Conservation (phyloP, 2,113 vertebrate genomes). For the Zapornia atra region DNA sequence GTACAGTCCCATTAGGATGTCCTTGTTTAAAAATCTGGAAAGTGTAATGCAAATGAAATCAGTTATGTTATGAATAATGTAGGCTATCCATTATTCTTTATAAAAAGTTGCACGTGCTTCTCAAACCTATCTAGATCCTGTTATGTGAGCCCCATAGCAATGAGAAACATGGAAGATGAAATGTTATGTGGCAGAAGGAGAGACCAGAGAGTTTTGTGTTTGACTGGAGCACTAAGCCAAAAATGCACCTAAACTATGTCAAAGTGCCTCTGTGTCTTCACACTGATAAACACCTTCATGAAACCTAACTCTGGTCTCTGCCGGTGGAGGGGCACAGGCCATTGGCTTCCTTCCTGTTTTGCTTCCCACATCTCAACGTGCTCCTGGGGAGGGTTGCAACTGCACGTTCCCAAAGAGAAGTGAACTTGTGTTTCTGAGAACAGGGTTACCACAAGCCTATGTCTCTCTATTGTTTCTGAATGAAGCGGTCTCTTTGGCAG, state of each 20-base stretch:
- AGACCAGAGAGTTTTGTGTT: not conserved
- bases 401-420: not conserved
- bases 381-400: not conserved
- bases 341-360: not conserved
- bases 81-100: constrained; percentile 47
- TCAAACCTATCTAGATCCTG: constrained; percentile 1
- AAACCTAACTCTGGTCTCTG: not conserved
- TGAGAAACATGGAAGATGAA: not conserved
- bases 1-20: constrained; percentile 33
- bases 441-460: not conserved
- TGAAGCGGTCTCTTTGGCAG: not conserved
- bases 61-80: constrained; percentile 62
- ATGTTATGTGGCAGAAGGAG: not conserved
- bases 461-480: not conserved
- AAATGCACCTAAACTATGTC: not conserved
- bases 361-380: not conserved
- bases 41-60: constrained; percentile 62
- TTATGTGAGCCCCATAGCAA: constrained; percentile 4
- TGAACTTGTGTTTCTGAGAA: not conserved
- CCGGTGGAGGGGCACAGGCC: not conserved
- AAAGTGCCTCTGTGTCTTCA: not conserved
- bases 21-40: constrained; percentile 58
- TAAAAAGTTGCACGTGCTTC: constrained; percentile 47
- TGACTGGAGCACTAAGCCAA: not conserved
- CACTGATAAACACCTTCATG: not conserved